Evolutionary conservation across 2,888 invertebrate genomes (phyloP), one percentile per base, ranked within the genome.

Genomic region (Isotomurus palustris): DNA sequence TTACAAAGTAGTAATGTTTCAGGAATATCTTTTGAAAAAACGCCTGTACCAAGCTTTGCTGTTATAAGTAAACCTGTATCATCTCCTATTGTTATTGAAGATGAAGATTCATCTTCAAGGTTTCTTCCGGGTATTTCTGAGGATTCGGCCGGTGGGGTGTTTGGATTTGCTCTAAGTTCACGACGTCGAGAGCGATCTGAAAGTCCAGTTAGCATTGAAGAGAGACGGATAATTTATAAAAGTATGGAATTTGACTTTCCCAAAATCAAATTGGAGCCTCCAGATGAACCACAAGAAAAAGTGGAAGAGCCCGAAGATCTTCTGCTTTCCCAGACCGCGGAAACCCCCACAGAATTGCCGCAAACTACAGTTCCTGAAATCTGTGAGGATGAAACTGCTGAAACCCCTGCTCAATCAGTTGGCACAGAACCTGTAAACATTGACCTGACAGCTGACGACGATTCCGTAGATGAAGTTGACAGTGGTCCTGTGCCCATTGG

Each of bases 221-320:
- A 59, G 21, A 59, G 53, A 32, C 52, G 57, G 38, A 68, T 70
- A 27, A 45, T 64, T 24, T 70, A 70, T 53, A 56, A 64, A 44
- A 62, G 66, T 17, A 69, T 69, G 71, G 62, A 69, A 45, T 71
- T 71, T 55, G 71, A 71, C 48, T 57, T 67, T 40, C 71, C 71
- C n/a, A 62, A 53, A 17, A 58, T 63, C 22, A 66, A 65, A 38
- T 47, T 68, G 27, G 68, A 71, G 45, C 62, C 66, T 49, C 36
- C 24, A n/a, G 62, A 58, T 8, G 50, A 60, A 5, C n/a, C n/a
- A n/a, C n/a, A n/a, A n/a, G n/a, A n/a, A n/a, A n/a, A n/a, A n/a
- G n/a, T n/a, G n/a, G 61, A 43, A 10, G 3, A 5, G 3, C 28
- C 41, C 3, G 48, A 55, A 17, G 43, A 43, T 22, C 4, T 24